Conservation (phyloP, 2,113 vertebrate genomes). For the Sylvia atricapilla region DNA sequence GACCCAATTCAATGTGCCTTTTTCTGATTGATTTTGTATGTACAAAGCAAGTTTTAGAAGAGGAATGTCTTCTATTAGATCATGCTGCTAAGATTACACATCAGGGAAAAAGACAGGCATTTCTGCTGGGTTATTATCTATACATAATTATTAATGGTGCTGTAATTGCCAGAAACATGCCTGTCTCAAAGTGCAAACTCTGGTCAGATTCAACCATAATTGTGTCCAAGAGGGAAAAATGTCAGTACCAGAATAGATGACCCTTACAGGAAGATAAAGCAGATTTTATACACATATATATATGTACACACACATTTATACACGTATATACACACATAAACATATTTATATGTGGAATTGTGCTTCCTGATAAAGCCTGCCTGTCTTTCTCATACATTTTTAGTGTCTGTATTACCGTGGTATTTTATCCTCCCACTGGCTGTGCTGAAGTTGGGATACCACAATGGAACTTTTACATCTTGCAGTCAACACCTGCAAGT, state of each 20-base stretch:
- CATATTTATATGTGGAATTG: too few relatives aligned
- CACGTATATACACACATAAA: too few relatives aligned
- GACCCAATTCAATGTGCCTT: not conserved
- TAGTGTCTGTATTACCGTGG: not conserved
- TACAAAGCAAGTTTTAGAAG: not conserved
- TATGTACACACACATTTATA: not conserved
- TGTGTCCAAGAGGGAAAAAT: not conserved
- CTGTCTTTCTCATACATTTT: not conserved
- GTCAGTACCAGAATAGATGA: not conserved
- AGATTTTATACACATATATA: too few relatives aligned
- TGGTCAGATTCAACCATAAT: not conserved
- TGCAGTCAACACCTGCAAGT: conserved; percentile 31
- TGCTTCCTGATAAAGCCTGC: not conserved
- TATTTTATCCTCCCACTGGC: not conserved
- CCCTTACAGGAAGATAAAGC: not conserved
- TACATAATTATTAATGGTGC: not conserved
- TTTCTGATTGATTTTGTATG: not conserved
- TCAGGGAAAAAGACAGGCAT: not conserved
- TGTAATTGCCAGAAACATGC: not conserved
- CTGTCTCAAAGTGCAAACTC: not conserved
- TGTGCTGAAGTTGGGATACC: not conserved
- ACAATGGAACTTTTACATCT: not conserved
- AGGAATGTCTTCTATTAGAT: not conserved
- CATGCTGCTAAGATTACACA: not conserved
- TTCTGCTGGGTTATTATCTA: not conserved